phyloP scores from a whole-genome alignment of 1,140 invertebrate genomes.

The Drosophila takahashii region DNA sequence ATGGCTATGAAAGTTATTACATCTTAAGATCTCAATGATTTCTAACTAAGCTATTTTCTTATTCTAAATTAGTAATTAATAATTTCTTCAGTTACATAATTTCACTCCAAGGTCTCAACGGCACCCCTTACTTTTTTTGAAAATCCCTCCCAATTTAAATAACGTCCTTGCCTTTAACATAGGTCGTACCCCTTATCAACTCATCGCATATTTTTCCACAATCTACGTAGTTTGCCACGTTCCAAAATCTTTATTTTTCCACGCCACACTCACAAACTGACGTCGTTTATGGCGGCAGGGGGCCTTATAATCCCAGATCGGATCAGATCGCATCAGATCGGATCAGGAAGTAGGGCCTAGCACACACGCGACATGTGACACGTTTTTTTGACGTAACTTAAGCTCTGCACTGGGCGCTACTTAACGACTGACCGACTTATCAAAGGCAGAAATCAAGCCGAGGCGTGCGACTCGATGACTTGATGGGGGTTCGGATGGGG shows the following conservation, averaged over 20 bases:
- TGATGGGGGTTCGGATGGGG: background rate
- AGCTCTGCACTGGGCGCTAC: slow-evolving; percentile 27
- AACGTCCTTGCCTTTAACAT: slow-evolving; percentile 41
- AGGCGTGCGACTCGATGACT: slow-evolving; percentile 35
- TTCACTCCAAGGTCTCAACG: background rate
- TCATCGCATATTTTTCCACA: slow-evolving; percentile 44
- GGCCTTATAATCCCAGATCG: slow-evolving; percentile 13
- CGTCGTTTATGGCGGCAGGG: slow-evolving; percentile 36
- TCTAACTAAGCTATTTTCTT: no score
- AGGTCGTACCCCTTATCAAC: slow-evolving; percentile 34
- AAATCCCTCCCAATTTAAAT: background rate
- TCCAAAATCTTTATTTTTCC: slow-evolving; percentile 37
- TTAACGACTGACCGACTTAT: slow-evolving; percentile 50
- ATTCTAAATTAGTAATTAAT: no score
- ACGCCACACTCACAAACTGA: slow-evolving; percentile 25
- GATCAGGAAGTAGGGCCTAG: slow-evolving; percentile 33
- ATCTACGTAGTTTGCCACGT: slow-evolving; percentile 31
- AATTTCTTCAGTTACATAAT: no score
- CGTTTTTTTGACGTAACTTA: slow-evolving; percentile 60
- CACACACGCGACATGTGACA: slow-evolving; percentile 49
- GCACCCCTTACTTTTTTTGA: background rate
- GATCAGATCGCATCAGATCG: slow-evolving; percentile 11
- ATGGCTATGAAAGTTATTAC: background rate
- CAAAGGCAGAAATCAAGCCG: slow-evolving; percentile 36
- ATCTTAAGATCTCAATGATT: background rate